phyloP scores from a whole-genome alignment of 1,140 invertebrate genomes.

The Radopholus similis region DNA sequence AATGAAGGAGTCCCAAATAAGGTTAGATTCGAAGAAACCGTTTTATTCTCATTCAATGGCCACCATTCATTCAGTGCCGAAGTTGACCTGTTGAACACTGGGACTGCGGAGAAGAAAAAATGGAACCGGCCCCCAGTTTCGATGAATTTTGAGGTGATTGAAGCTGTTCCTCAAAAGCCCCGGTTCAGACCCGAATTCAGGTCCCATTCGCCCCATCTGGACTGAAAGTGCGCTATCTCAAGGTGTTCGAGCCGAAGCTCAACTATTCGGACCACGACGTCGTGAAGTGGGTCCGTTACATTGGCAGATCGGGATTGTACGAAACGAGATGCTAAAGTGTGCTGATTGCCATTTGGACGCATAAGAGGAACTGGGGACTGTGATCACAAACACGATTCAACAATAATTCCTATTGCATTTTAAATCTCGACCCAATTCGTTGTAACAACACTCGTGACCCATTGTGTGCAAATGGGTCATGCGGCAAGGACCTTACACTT shows the following conservation, averaged over 20 bases:
- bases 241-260: slow-evolving; percentile 98
- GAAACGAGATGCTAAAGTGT: slow-evolving; percentile 88
- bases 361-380: not conserved
- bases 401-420: too few species aligned
- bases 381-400: too few species aligned
- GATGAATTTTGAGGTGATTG: slow-evolving; percentile 95
- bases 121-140: slow-evolving; percentile 99
- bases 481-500: too few species aligned
- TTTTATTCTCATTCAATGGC: too few species aligned
- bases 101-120: slow-evolving; percentile 87
- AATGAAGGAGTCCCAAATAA: slow-evolving; percentile 99
- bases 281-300: slow-evolving; percentile 99
- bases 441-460: too few species aligned
- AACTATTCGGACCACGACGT: slow-evolving; percentile 99
- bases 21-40: too few species aligned
- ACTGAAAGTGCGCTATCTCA: slow-evolving; percentile 95
- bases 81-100: slow-evolving; percentile 96
- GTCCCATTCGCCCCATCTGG: slow-evolving; percentile 90
- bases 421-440: too few species aligned
- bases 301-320: slow-evolving; percentile 94
- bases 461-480: too few species aligned
- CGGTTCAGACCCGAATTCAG: slow-evolving; percentile 62
- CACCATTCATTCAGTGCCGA: too few species aligned
- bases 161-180: too few species aligned
- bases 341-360: not conserved